phyloP scores from a whole-genome alignment of 2,797 vertebrate genomes.

The Syndactyla subalaris region DNA sequence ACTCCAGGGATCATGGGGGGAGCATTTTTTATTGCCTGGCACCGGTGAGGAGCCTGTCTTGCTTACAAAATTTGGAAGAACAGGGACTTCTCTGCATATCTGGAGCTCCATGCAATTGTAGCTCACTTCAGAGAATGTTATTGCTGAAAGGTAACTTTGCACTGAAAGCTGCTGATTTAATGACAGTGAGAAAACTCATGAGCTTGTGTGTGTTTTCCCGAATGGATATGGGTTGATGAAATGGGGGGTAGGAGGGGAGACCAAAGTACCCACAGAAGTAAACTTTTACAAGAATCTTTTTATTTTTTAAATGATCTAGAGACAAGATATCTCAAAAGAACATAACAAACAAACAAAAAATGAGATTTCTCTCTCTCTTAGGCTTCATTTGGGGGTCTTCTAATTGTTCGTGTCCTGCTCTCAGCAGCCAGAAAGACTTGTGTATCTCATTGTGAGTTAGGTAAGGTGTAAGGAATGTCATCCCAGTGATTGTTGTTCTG shows the following conservation, averaged over 20 bases:
- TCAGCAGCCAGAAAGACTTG: neutral
- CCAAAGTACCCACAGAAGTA: neutral
- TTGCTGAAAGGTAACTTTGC: neutral
- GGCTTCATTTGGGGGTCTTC: neutral
- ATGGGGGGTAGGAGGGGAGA: neutral
- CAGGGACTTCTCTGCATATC: neutral
- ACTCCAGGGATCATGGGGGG: neutral
- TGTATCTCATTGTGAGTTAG: neutral
- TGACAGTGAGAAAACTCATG: neutral
- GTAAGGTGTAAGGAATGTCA: neutral
- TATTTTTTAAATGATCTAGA: neutral
- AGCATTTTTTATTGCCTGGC: neutral
- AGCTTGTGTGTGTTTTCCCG: neutral
- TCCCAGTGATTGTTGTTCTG: neutral
- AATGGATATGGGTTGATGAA: neutral
- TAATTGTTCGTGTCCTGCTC: neutral
- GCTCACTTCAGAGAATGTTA: neutral
- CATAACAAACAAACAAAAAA: neutral
- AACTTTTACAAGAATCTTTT: neutral
- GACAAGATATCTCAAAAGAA: neutral
- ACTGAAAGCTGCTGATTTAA: neutral
- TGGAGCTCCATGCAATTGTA: neutral
- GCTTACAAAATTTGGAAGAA: neutral
- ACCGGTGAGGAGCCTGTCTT: neutral
- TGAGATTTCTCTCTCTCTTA: neutral